These are phyloP conservation scores for Talpa occidentalis DNA, from an alignment of 2,113 vertebrate genomes.

Conservation along the genomic window DNA sequence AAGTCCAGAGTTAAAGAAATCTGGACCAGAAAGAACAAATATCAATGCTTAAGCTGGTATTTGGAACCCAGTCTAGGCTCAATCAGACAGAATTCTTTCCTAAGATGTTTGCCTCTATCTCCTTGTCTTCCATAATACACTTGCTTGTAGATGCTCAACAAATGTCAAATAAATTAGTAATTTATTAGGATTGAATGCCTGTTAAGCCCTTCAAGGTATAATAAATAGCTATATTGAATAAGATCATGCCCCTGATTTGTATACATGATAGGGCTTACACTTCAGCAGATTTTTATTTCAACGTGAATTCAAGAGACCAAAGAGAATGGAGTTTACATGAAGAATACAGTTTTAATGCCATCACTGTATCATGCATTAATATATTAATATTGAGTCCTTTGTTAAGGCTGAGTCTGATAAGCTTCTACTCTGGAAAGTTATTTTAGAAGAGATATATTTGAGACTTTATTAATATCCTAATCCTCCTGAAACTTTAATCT, in stretches of 20 bases:
- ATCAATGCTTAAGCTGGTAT: background rate
- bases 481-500: background rate
- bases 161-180: constrained; percentile 38
- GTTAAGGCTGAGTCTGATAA: background rate
- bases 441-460: background rate
- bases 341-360: background rate
- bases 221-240: background rate
- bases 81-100: background rate
- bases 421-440: background rate
- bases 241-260: background rate
- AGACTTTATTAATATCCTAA: background rate
- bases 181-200: background rate
- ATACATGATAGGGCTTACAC: background rate
- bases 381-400: background rate
- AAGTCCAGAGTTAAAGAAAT: background rate
- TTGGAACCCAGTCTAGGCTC: background rate
- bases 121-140: background rate
- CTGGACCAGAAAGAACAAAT: background rate
- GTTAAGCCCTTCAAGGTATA: background rate
- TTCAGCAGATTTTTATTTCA: background rate
- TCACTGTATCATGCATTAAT: background rate
- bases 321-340: background rate
- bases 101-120: background rate
- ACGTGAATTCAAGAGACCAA: background rate
- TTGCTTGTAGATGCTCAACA: background rate